Evolutionary conservation across 2,888 invertebrate genomes (phyloP).

Genomic region (Eupithecia tripunctaria): DNA sequence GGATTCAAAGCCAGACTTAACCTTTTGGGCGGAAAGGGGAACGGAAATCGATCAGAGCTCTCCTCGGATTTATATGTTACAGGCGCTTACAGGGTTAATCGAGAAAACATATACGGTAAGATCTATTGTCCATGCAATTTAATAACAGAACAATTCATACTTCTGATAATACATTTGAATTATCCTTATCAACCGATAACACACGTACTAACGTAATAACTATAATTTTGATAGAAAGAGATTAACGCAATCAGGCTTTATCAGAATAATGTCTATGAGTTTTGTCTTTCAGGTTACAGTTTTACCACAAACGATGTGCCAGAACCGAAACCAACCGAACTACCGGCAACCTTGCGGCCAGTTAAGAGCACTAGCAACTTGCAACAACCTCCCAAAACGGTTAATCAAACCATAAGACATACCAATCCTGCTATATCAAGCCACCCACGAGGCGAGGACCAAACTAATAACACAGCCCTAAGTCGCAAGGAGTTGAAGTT

Average conservation of each 20-base stretch:
- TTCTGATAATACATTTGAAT: background rate
- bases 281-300: constrained; percentile 25
- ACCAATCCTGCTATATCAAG: constrained; percentile 60
- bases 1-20: constrained; percentile 70
- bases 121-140: background rate
- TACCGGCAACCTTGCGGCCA: constrained; percentile 43
- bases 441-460: constrained; percentile 56
- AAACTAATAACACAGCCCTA: constrained; percentile 42
- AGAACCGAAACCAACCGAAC: constrained; percentile 50
- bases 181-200: background rate
- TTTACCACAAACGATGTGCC: constrained; percentile 47
- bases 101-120: constrained; percentile 68
- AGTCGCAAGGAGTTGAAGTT: constrained; percentile 47
- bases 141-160: background rate
- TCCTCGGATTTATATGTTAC: constrained; percentile 56
- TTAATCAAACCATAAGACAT: constrained; percentile 50
- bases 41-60: constrained; percentile 47
- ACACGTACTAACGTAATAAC: background rate
- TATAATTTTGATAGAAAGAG: background rate
- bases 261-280: background rate
- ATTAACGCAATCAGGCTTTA: background rate
- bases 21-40: constrained; percentile 54
- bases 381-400: constrained; percentile 45
- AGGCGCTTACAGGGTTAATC: constrained; percentile 69
- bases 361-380: constrained; percentile 66